Evolutionary conservation across 2,888 invertebrate species (phyloP), one percentile per base, ranked within the genome.

Genomic region (Lycocerus yunnanus): DNA sequence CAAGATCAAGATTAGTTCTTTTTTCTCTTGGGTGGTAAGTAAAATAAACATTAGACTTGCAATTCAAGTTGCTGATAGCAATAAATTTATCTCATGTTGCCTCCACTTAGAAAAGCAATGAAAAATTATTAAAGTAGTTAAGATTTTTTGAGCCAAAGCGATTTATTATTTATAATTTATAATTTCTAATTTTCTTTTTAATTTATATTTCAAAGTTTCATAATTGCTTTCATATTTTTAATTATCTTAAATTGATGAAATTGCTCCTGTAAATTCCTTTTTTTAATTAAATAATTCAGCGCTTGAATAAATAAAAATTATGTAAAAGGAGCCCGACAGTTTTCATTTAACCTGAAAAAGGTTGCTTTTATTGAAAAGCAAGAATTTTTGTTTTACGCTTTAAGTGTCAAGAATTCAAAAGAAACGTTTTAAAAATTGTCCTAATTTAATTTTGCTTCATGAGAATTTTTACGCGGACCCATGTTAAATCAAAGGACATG

Each of bases 391-490:
- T 74, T 71, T 74, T 27, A 68, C 68, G 74, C 71, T 68, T 74
- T 65, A 69, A 16, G 67, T 74, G 74, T 74, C 74, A 74, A 71
- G 68, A 74, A 66, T 66, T 69, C 74, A 70, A 58, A 74, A 71
- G 71, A 71, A 71, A 68, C 74, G 67, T 72, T 71, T 71, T 68
- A 68, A 20, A 74, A 74, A 74, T 68, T 68, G 71, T 74, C 74
- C 74, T 74, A 71, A 74, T 74, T 74, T 71, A 71, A 71, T 74
- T 74, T 71, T 68, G 74, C 69, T 60, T 65, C 58, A 65, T 70
- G 74, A 24, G 70, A 71, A 69, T 71, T 43, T 43, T 68, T 72
- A 68, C 65, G 65, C 71, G 60, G 68, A 71, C 74, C 71, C 74
- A 71, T 74, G 74, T 73, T 73, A 69, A 69, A 66, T 69, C 66